phyloP scores from a whole-genome alignment of 2,113 vertebrate genomes.

The Sinocyclocheilus grahami region DNA sequence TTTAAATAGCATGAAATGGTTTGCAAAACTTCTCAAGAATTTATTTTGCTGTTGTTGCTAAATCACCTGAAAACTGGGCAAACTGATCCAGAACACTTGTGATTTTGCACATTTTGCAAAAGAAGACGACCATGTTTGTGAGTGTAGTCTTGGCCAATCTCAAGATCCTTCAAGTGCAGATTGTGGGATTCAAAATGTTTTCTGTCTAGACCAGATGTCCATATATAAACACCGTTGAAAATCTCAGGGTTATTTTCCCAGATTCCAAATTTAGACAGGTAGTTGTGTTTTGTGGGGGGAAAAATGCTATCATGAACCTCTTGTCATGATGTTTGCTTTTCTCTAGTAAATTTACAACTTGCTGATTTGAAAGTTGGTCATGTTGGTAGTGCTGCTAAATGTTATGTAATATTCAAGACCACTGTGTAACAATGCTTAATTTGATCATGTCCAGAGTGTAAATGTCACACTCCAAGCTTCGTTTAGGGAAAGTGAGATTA shows the following conservation, averaged over 20 bases:
- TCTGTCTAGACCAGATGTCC: conserved; percentile 17
- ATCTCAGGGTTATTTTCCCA: neutral
- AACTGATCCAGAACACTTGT: neutral
- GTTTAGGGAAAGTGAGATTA: conserved; percentile 6
- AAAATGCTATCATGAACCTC: neutral
- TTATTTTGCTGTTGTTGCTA: neutral
- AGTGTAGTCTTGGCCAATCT: neutral
- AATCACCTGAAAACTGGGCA: neutral
- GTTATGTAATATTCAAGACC: neutral
- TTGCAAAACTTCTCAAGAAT: neutral
- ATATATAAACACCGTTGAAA: conserved; percentile 5
- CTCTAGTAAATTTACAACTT: neutral
- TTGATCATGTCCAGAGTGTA: neutral
- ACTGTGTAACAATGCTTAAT: neutral
- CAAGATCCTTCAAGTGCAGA: neutral
- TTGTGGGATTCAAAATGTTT: neutral
- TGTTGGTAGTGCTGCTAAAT: neutral
- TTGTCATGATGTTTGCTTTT: neutral
- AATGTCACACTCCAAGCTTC: conserved; percentile 10
- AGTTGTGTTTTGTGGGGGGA: neutral
- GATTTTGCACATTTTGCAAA: neutral
- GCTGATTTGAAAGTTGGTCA: conserved; percentile 5
- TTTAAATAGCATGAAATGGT: neutral
- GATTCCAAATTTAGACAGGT: neutral
- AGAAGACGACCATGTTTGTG: conserved; percentile 4